A percentile compares a stretch with the other conserved stretches of the same genome.
Evolutionary conservation across 2,113 vertebrate genomes (phyloP).

Genomic region (Orycteropus afer): DNA sequence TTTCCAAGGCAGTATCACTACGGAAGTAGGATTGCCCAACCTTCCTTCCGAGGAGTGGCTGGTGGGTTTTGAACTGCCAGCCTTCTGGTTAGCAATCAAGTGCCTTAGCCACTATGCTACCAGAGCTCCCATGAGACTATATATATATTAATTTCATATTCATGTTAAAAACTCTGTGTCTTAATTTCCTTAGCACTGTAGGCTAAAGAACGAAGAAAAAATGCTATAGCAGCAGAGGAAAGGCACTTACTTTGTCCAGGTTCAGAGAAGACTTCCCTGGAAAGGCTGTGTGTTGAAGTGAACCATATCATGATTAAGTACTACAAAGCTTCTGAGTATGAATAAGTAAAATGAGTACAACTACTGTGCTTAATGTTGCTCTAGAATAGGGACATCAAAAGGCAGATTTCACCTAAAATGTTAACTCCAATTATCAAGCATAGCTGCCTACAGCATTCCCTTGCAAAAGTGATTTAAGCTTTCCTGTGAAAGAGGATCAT

Average conservation of each 20-base stretch:
- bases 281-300: neutral
- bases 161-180: neutral
- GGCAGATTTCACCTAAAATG: neutral
- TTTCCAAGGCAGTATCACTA: too few species aligned
- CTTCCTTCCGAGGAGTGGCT: too few species aligned
- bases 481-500: neutral
- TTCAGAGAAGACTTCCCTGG: neutral
- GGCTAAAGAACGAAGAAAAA: neutral
- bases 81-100: too few species aligned
- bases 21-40: too few species aligned
- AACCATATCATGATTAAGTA: neutral
- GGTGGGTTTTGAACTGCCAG: too few species aligned
- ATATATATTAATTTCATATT: too few species aligned
- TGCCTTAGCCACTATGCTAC: too few species aligned
- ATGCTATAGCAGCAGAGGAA: neutral
- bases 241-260: neutral
- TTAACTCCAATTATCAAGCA: neutral
- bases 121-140: too few species aligned
- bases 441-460: neutral
- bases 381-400: neutral
- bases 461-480: neutral
- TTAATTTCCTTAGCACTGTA: neutral
- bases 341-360: neutral
- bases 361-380: neutral
- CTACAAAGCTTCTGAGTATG: neutral